Base-by-base conservation (phyloP, 2,797 vertebrate genomes). In the Esox masquinongy region DNA sequence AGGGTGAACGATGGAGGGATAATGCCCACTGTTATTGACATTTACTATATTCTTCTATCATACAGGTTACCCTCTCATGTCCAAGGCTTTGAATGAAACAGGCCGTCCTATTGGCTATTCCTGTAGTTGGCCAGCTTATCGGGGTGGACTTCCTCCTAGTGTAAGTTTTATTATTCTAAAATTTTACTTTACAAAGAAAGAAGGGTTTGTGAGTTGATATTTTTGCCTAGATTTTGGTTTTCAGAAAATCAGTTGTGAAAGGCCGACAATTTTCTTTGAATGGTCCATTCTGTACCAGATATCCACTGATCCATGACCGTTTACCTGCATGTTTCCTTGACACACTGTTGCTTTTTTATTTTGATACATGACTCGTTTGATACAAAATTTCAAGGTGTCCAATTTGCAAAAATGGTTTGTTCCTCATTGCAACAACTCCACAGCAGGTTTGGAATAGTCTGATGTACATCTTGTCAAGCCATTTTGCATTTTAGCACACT, bases 71-170 rank as follows among this genome's bases (percentile, higher is more conserved):
- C 95, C 95, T 74, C 80, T 83, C 84, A 96, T 96, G 96, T 91
- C 95, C 0, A 90, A 82, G 73, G 96, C 96, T 67, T 91, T 97
- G 82, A 97, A 96, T 0, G 89, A 93, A 72, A 97, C 96, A 0
- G 95, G 96, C 22, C 94, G 89, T 29, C 94, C 92, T 17, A 96
- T 97, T 0, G 93, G 90, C 75, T 97, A 94, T 85, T 97, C 96
- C 73, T 97, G 96, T 84, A 97, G 96, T 68, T 97, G 96, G 96
- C 96, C 96, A 26, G 96, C 90, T 0, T 97, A 97, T 16, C 86
- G 90, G 71, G 96, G 96, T n/a, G 96, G 96, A 3, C 94, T 97
- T 2, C 96, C 96, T 5, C 96, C 96, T 0, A 71, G 84, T 86
- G 96, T 97, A 82, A 93, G 93, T 79, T 24, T 64, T 9, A n/a